Conservation (phyloP, 2,888 invertebrate genomes). For the Pandemis cinnamomeana region DNA sequence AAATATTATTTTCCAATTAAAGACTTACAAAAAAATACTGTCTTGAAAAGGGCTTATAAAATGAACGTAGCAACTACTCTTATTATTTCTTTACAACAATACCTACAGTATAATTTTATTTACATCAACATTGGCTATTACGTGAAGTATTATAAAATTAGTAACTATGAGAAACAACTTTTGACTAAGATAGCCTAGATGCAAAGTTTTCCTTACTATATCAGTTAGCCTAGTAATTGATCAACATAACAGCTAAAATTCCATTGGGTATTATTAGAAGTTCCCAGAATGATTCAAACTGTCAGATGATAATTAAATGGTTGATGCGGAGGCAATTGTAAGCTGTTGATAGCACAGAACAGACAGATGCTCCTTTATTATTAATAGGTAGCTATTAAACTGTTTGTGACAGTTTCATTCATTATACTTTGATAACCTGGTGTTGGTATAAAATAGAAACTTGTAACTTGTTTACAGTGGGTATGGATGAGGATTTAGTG, state of each 20-base stretch:
- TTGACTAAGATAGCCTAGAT: too few species aligned
- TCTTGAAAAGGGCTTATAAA: too few species aligned
- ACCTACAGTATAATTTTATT: too few species aligned
- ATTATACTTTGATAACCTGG: conserved; percentile 5
- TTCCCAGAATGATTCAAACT: background rate
- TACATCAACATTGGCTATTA: too few species aligned
- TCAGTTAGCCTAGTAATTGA: too few species aligned
- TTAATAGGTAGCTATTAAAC: conserved; percentile 22
- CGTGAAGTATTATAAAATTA: too few species aligned
- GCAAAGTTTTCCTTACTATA: too few species aligned
- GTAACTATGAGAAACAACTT: too few species aligned
- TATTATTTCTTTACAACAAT: too few species aligned
- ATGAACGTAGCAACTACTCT: too few species aligned
- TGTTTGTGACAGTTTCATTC: conserved; percentile 20
- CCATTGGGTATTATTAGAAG: background rate
- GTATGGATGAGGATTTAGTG: background rate
- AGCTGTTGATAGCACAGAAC: conserved; percentile 15
- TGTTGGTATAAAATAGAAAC: background rate
- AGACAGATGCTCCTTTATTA: conserved; percentile 25
- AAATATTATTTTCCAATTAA: too few species aligned
- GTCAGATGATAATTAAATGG: background rate
- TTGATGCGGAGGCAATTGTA: conserved; percentile 7
- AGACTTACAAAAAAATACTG: too few species aligned
- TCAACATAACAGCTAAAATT: background rate
- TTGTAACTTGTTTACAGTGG: background rate